Conservation (phyloP, 1,140 invertebrate species). For the Parapsyche elsis region DNA sequence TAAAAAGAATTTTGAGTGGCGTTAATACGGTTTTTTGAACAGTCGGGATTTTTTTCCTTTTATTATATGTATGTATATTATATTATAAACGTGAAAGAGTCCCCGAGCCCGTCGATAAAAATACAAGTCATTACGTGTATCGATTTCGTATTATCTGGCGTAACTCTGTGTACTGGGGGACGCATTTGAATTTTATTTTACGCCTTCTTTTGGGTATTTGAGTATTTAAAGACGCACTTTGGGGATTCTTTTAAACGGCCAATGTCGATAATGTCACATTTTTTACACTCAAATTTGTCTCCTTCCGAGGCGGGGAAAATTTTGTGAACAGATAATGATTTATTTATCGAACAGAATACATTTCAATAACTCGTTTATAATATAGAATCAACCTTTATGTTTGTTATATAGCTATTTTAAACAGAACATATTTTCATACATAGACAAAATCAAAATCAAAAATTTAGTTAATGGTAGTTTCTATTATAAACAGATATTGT, state of each 20-base stretch:
- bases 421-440: too few relatives aligned
- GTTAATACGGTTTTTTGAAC: background rate
- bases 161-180: constrained; percentile 1
- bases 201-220: constrained; percentile 22
- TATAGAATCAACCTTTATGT: too few relatives aligned
- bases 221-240: background rate
- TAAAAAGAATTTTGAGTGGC: background rate
- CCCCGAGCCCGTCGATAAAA: constrained; percentile 12
- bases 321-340: background rate
- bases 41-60: too few relatives aligned
- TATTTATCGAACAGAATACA: too few relatives aligned
- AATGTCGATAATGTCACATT: background rate
- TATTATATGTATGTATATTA: background rate
- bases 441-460: too few relatives aligned
- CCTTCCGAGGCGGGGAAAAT: background rate
- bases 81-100: constrained; percentile 13
- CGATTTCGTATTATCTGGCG: constrained; percentile 39
- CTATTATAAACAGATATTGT: too few relatives aligned
- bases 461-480: too few relatives aligned
- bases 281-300: background rate
- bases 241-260: background rate
- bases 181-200: constrained; percentile 27
- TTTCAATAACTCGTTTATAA: too few relatives aligned
- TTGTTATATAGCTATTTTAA: too few relatives aligned
- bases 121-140: constrained; percentile 43